phyloP scores from a whole-genome alignment of 2,888 invertebrate species.

The Diplolepis rosae region DNA sequence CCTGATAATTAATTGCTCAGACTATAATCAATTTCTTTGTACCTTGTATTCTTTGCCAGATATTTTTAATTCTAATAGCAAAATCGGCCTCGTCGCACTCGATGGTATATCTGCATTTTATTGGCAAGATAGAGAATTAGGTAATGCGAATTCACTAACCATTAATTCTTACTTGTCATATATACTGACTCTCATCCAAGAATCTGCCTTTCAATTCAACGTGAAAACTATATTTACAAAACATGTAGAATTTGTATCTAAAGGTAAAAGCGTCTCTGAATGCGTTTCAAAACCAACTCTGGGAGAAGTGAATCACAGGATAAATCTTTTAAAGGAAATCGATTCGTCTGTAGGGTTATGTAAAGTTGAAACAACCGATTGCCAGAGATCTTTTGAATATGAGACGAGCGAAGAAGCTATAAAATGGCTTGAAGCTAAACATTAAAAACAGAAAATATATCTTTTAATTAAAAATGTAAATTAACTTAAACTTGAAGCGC shows the following conservation, averaged over 20 bases:
- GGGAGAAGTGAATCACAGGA: slow-evolving; percentile 69
- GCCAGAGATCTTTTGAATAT: not conserved
- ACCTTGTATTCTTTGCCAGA: slow-evolving; percentile 70
- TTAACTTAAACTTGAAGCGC: not conserved
- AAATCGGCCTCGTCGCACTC: slow-evolving; percentile 73
- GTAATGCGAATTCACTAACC: slow-evolving; percentile 48
- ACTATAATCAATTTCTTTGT: slow-evolving; percentile 67
- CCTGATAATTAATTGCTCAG: slow-evolving; percentile 70
- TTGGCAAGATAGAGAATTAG: slow-evolving; percentile 71
- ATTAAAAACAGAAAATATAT: too few relatives aligned
- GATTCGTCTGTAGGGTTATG: not conserved
- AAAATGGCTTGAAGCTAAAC: slow-evolving; percentile 1
- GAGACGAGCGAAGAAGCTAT: not conserved
- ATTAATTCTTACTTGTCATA: slow-evolving; percentile 76
- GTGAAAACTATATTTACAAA: slow-evolving; percentile 76
- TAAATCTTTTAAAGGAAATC: slow-evolving; percentile 59
- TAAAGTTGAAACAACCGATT: not conserved
- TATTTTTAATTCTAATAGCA: slow-evolving; percentile 69
- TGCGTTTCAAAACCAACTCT: not conserved
- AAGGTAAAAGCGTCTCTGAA: slow-evolving; percentile 38
- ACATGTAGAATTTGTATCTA: slow-evolving; percentile 75
- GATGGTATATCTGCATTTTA: slow-evolving; percentile 76
- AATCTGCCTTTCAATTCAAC: slow-evolving; percentile 75
- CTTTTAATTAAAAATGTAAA: too few relatives aligned
- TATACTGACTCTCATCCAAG: slow-evolving; percentile 72